Conservation (phyloP, 1,140 invertebrate species). For the Aporrectodea caliginosa region DNA sequence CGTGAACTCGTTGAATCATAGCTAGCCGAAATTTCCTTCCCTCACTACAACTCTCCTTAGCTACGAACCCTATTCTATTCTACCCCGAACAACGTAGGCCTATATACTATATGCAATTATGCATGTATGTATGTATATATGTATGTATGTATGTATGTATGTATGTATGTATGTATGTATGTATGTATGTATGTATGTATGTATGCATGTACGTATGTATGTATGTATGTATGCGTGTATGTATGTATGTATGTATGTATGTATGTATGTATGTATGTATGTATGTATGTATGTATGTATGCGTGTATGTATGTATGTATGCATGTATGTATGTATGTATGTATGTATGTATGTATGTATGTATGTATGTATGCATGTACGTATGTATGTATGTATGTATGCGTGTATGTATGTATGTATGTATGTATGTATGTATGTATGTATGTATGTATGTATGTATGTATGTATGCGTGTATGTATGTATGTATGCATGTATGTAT, state of each 20-base stretch:
- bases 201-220: not conserved
- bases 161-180: not conserved
- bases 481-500: no score
- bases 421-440: not conserved
- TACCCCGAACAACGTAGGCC: no score
- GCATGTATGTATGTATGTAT: not conserved
- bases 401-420: not conserved
- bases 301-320: not conserved
- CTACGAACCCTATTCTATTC: no score
- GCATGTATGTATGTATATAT: not conserved
- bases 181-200: not conserved
- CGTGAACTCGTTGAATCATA: no score
- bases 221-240: not conserved
- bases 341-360: not conserved
- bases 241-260: not conserved
- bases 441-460: not conserved
- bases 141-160: not conserved
- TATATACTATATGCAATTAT: not conserved
- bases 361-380: not conserved
- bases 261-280: not conserved
- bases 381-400: not conserved
- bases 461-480: no score
- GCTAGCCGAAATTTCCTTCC: no score
- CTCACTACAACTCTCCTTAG: no score
- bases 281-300: not conserved